These are phyloP conservation scores for Empis livida DNA, from an alignment of 2,888 invertebrate genomes.

Conservation along the genomic window DNA sequence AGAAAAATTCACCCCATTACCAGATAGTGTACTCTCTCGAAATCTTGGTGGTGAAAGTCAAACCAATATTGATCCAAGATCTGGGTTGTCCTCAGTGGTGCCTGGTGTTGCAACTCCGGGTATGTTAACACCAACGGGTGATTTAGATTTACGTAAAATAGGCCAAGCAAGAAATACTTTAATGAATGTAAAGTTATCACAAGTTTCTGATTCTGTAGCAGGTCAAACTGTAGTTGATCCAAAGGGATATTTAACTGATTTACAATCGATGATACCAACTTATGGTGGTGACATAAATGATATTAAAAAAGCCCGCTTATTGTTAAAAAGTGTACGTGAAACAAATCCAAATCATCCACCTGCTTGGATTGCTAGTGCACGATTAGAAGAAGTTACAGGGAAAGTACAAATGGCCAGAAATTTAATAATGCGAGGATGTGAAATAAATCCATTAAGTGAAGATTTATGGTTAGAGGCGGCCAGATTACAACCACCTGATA, in stretches of 20 bases:
- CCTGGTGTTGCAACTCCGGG: constrained; percentile 78
- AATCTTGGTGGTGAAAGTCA: constrained; percentile 73
- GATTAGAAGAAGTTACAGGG: constrained; percentile 95
- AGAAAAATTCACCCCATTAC: constrained; percentile 94
- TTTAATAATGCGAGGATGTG: constrained; percentile 97
- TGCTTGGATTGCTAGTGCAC: constrained; percentile 98
- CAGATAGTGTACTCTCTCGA: constrained; percentile 84
- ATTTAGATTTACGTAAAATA: constrained; percentile 95
- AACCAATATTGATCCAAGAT: constrained; percentile 68
- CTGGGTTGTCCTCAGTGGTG: constrained; percentile 76
- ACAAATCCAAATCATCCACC: constrained; percentile 99
- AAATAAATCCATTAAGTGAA: constrained; percentile 91
- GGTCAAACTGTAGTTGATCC: constrained; percentile 99
- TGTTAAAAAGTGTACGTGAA: constrained; percentile 90
- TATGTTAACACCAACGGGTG: constrained; percentile 76
- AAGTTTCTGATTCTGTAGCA: constrained; percentile 95
- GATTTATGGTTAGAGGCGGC: constrained; percentile 98
- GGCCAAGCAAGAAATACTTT: constrained; percentile 97
- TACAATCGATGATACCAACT: constrained; percentile 98
- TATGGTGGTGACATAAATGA: constrained; percentile 97
- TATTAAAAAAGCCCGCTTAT: constrained; percentile 88
- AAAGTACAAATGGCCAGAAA: constrained; percentile 89
- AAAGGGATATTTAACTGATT: constrained; percentile 97
- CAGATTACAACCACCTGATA: constrained; percentile 81
- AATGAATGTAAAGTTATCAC: constrained; percentile 97